Percentiles rank a stretch among this genome's conserved stretches.
These are phyloP conservation scores for Alcedo quadribrachys DNA, from an alignment of 2,797 vertebrate genomes.

Conservation along the genomic window DNA sequence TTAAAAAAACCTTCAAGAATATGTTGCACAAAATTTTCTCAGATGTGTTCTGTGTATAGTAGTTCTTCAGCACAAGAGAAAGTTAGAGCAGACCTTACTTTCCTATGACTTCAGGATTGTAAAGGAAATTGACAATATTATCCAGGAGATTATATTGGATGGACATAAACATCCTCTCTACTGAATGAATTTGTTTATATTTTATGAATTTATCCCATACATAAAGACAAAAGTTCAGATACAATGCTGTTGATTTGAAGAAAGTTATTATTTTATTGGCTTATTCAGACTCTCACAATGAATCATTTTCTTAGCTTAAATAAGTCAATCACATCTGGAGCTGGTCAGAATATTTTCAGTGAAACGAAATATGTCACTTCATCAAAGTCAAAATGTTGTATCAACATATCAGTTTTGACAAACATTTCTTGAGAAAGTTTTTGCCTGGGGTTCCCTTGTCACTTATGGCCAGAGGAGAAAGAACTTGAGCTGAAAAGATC, in stretches of 20 bases:
- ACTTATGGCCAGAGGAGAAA: conserved; percentile 25
- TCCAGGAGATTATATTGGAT: not conserved
- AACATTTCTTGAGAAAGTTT: conserved; percentile 57
- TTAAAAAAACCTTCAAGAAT: not conserved
- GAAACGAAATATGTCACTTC: conserved; percentile 58
- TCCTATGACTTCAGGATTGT: not conserved
- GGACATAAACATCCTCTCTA: not conserved
- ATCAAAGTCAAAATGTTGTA: conserved; percentile 62
- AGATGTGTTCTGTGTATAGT: not conserved
- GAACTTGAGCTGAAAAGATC: conserved; percentile 49
- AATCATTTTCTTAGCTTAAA: conserved; percentile 56
- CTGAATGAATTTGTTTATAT: not conserved
- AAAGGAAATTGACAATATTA: not conserved
- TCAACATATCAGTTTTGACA: conserved; percentile 61
- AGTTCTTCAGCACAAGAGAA: not conserved
- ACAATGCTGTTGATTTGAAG: not conserved
- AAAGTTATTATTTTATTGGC: conserved; percentile 9
- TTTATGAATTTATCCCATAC: not conserved
- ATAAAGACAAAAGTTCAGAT: conserved; percentile 34
- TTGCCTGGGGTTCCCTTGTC: conserved; percentile 47
- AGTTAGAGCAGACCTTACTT: not conserved
- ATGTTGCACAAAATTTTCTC: not conserved
- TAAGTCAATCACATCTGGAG: conserved; percentile 61
- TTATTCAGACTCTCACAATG: conserved; percentile 20
- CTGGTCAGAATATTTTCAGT: conserved; percentile 56